phyloP scores from a whole-genome alignment of 1,140 invertebrate genomes.

The Patella vulgata region DNA sequence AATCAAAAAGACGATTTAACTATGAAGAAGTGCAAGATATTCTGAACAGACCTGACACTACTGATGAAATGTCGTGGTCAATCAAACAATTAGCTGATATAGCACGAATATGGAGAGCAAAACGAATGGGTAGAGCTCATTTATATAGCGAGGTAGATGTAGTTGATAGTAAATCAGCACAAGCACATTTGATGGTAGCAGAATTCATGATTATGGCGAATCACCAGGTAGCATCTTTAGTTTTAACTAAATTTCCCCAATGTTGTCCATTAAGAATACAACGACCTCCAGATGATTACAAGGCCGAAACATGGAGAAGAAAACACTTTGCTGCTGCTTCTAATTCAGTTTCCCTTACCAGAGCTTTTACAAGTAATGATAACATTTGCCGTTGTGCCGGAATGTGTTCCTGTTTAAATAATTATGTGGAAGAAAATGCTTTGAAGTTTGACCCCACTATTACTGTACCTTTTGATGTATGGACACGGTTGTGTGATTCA shows the following conservation, averaged over 20 bases:
- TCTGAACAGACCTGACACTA: too few relatives aligned
- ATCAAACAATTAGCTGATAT: too few relatives aligned
- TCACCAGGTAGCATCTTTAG: constrained; percentile 45
- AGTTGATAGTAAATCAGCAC: not conserved
- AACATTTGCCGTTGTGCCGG: constrained; percentile 46
- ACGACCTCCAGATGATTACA: constrained; percentile 29
- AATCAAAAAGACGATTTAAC: constrained; percentile 47
- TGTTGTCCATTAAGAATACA: constrained; percentile 49
- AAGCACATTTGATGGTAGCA: constrained; percentile 38
- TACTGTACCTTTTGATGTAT: constrained; percentile 36
- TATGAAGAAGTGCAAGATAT: constrained; percentile 31
- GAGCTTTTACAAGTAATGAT: constrained; percentile 44
- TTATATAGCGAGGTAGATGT: too few relatives aligned
- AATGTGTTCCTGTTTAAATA: constrained; percentile 53
- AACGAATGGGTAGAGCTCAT: too few relatives aligned
- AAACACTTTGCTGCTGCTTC: constrained; percentile 48
- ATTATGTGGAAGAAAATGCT: constrained; percentile 41
- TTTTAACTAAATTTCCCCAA: constrained; percentile 40
- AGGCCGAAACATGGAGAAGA: constrained; percentile 46
- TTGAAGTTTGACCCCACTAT: constrained; percentile 38
- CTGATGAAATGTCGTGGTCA: too few relatives aligned
- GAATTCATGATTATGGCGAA: constrained; percentile 57
- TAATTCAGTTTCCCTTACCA: constrained; percentile 52
- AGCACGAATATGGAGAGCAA: too few relatives aligned
- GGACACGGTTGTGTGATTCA: constrained; percentile 41